phyloP scores from a whole-genome alignment of 2,888 invertebrate genomes.

The Parelbella ahira region DNA sequence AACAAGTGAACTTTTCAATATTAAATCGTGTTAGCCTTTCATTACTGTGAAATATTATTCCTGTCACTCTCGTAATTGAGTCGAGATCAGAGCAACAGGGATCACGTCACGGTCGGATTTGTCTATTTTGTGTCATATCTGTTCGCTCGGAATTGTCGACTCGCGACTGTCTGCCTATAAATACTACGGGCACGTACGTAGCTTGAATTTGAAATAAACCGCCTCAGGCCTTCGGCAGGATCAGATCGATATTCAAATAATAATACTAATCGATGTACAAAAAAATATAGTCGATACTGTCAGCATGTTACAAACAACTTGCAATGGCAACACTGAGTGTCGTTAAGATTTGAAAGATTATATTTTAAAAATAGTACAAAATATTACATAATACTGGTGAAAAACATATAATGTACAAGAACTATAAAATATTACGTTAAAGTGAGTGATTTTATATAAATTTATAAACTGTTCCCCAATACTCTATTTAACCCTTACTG shows the following conservation, averaged over 20 bases:
- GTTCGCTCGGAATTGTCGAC: slow-evolving; percentile 36
- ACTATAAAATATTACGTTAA: slow-evolving; percentile 19
- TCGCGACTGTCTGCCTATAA: slow-evolving; percentile 36
- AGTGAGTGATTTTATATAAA: too few species aligned
- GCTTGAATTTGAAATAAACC: slow-evolving; percentile 36
- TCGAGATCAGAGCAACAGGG: slow-evolving; percentile 15
- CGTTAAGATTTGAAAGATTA: slow-evolving; percentile 1
- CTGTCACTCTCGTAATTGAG: slow-evolving; percentile 17
- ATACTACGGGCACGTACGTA: slow-evolving; percentile 36
- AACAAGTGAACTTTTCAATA: slow-evolving; percentile 24
- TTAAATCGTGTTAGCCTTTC: slow-evolving; percentile 16
- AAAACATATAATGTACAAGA: slow-evolving; percentile 20
- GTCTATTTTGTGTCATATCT: slow-evolving; percentile 22
- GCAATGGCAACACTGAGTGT: slow-evolving; percentile 4
- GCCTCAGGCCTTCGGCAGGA: too few species aligned
- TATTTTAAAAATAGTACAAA: slow-evolving; percentile 12
- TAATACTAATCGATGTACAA: too few species aligned
- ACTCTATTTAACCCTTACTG: too few species aligned
- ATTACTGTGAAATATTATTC: slow-evolving; percentile 14
- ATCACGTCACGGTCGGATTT: background rate
- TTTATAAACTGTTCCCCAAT: too few species aligned
- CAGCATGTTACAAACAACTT: too few species aligned
- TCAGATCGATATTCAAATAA: slow-evolving; percentile 13
- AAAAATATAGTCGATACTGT: too few species aligned
- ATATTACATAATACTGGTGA: slow-evolving; percentile 3